phyloP scores from a whole-genome alignment of 1,140 invertebrate species.

The Ceratosolen fusciceps region DNA sequence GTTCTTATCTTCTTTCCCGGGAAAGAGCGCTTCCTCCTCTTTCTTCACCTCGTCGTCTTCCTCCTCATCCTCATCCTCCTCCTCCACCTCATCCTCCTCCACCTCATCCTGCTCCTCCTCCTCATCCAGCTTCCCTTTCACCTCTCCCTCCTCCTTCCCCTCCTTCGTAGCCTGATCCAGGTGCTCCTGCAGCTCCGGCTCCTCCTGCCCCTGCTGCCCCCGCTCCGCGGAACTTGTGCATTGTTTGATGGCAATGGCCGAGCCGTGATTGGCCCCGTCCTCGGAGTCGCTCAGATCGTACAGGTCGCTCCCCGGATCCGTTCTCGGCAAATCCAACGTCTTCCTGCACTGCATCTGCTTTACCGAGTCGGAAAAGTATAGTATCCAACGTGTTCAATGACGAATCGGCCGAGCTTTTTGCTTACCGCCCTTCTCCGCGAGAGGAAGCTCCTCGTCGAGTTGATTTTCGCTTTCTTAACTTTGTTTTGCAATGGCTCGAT shows the following conservation, averaged over 20 bases:
- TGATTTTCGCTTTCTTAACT: conserved; percentile 53
- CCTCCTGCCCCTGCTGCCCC: too few species aligned
- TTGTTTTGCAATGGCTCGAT: conserved; percentile 44
- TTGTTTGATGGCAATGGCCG: neutral
- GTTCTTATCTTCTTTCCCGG: conserved; percentile 19
- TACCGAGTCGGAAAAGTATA: neutral
- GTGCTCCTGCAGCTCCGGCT: too few species aligned
- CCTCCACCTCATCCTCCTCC: too few species aligned
- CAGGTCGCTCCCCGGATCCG: conserved; percentile 73
- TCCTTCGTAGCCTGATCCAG: too few species aligned
- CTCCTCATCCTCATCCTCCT: too few species aligned
- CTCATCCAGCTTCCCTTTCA: too few species aligned
- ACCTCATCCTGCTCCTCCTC: too few species aligned
- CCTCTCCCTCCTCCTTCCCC: too few species aligned
- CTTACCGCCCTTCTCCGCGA: conserved; percentile 35
- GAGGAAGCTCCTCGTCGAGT: neutral
- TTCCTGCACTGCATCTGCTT: conserved; percentile 57
- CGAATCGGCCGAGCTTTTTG: too few species aligned
- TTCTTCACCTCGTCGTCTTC: too few species aligned
- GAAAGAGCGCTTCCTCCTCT: conserved; percentile 14
- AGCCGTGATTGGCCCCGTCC: conserved; percentile 60
- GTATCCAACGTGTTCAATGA: too few species aligned
- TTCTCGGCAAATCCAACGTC: conserved; percentile 71
- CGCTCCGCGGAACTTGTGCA: conserved; percentile 35
- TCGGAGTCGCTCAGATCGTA: conserved; percentile 69